A percentile compares a stretch with the other conserved stretches of the same genome.
Conservation (phyloP, 2,888 invertebrate species). For the Trichopoda pennipes region DNA sequence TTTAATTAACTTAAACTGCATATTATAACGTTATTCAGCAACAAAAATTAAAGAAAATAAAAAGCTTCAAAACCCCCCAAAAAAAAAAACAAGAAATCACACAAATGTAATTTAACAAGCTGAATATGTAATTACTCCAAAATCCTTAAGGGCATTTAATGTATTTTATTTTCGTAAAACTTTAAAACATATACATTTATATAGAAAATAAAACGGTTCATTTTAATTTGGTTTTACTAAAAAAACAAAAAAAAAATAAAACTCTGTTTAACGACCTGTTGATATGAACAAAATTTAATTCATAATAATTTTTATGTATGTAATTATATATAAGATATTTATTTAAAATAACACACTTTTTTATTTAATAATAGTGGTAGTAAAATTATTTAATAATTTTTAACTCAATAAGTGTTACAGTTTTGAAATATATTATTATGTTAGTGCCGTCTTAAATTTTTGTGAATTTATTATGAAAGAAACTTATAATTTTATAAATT, state of each 20-base stretch:
- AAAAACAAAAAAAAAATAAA: background rate
- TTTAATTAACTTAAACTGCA: background rate
- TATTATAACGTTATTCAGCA: background rate
- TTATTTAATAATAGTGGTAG: no score
- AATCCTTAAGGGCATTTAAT: slow-evolving; percentile 31
- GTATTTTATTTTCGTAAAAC: slow-evolving; percentile 13
- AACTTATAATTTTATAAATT: no score
- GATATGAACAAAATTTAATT: background rate
- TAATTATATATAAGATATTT: no score
- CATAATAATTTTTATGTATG: no score
- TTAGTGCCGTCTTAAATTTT: no score
- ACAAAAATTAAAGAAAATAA: background rate
- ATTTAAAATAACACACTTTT: no score
- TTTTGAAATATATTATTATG: no score
- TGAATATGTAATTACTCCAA: slow-evolving; percentile 33
- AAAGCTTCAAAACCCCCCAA: background rate
- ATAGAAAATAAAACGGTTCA: background rate
- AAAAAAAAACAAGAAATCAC: background rate
- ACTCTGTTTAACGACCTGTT: slow-evolving; percentile 18
- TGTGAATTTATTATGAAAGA: no score
- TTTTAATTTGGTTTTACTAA: slow-evolving; percentile 15
- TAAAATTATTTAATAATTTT: no score
- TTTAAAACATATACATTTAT: background rate
- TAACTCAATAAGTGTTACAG: no score
- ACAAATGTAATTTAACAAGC: slow-evolving; percentile 15